Conservation (phyloP, 2,113 vertebrate species). For the Rhinolophus sinicus region DNA sequence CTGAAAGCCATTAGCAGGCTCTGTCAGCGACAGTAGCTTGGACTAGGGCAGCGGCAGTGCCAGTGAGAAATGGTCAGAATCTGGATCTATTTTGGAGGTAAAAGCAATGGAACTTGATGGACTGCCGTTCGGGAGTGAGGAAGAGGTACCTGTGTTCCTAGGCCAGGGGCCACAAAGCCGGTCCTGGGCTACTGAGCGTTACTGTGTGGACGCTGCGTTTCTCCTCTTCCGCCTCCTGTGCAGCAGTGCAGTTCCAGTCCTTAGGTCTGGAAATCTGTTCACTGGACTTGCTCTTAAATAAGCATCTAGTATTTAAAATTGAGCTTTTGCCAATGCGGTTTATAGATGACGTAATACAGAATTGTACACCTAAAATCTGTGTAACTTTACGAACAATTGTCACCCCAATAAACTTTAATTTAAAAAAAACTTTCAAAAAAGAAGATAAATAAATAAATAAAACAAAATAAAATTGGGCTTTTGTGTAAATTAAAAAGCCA, state of each 20-base stretch:
- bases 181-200: not conserved
- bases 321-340: not conserved
- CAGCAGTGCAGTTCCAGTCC: not conserved
- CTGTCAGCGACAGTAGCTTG: not conserved
- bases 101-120: not conserved
- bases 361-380: too few species aligned
- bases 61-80: not conserved
- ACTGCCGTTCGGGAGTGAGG: not conserved
- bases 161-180: not conserved
- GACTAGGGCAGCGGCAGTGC: not conserved
- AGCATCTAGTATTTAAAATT: not conserved
- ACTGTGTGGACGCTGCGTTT: not conserved
- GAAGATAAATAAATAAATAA: too few species aligned
- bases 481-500: not conserved
- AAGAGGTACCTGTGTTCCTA: not conserved
- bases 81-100: constrained; percentile 10
- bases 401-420: too few species aligned
- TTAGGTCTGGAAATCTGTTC: not conserved
- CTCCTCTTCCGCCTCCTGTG: not conserved
- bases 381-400: too few species aligned
- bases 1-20: not conserved
- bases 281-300: constrained; percentile 1
- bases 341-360: too few species aligned
- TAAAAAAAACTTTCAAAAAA: too few species aligned
- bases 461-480: not conserved